Conservation (phyloP, 2,113 vertebrate species). For the Raja brachyura region DNA sequence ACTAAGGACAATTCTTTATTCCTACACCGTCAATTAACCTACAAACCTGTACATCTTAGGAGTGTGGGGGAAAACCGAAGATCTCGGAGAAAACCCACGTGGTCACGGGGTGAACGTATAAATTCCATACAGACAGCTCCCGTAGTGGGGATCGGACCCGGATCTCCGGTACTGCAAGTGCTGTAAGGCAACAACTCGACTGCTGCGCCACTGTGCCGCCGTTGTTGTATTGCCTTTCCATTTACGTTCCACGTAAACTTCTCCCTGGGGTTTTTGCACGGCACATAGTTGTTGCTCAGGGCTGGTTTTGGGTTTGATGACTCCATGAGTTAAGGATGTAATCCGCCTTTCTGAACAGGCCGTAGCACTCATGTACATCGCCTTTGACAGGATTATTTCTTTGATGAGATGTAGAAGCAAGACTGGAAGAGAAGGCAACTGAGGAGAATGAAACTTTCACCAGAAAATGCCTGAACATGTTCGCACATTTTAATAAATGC, state of each 20-base stretch:
- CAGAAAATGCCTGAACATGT: conserved; percentile 8
- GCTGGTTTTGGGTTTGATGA: background rate
- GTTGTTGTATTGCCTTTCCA: background rate
- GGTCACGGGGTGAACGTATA: too few species aligned
- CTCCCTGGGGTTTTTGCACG: background rate
- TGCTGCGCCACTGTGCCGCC: too few species aligned
- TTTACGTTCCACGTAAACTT: background rate
- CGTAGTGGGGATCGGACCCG: too few species aligned
- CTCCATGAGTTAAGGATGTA: background rate
- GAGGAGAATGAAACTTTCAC: conserved; percentile 22
- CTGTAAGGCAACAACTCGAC: too few species aligned
- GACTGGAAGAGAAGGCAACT: background rate
- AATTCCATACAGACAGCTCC: too few species aligned
- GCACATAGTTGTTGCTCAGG: background rate
- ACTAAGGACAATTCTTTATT: too few species aligned
- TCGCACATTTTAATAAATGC: conserved; percentile 21
- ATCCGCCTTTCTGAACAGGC: background rate
- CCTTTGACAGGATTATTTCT: background rate
- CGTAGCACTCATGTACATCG: background rate
- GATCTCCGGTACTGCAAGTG: too few species aligned
- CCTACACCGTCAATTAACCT: too few species aligned
- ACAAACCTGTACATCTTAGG: too few species aligned
- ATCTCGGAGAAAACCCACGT: too few species aligned
- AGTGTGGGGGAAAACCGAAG: too few species aligned
- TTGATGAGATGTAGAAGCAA: conserved; percentile 29